Evolutionary conservation across 2,888 invertebrate species (phyloP).

Genomic region (Drosophila fulvimacula): DNA sequence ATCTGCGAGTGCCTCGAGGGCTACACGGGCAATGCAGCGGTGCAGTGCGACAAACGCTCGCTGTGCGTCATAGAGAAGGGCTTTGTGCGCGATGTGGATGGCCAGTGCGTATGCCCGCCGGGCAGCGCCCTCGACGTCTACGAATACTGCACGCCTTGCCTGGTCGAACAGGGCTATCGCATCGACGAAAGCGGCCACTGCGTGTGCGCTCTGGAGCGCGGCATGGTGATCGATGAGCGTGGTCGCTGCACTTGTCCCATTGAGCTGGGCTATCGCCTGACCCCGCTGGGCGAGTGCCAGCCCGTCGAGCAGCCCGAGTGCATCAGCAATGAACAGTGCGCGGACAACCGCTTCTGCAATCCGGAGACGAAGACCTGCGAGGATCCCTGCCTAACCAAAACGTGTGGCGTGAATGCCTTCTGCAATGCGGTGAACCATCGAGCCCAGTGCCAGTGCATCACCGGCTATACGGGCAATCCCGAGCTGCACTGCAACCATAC

Average conservation of each 20-base stretch:
- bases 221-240: conserved; percentile 91
- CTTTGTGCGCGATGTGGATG: conserved; percentile 87
- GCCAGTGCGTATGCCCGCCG: conserved; percentile 91
- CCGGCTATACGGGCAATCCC: conserved; percentile 91
- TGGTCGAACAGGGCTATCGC: conserved; percentile 89
- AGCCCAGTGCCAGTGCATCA: conserved; percentile 91
- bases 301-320: conserved; percentile 87
- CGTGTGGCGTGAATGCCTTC: conserved; percentile 90
- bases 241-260: conserved; percentile 91
- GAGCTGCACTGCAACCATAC: conserved; percentile 88
- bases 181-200: conserved; percentile 92
- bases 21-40: conserved; percentile 94
- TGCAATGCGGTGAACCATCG: conserved; percentile 92
- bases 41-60: conserved; percentile 92
- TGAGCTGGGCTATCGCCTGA: conserved; percentile 88
- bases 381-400: conserved; percentile 90
- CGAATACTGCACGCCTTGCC: conserved; percentile 92
- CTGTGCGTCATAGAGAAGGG: conserved; percentile 89
- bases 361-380: conserved; percentile 89
- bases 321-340: conserved; percentile 90
- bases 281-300: conserved; percentile 87
- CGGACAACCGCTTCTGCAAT: conserved; percentile 91
- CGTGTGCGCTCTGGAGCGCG: conserved; percentile 92
- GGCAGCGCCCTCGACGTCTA: conserved; percentile 91
- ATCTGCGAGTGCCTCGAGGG: conserved; percentile 94